Base-by-base conservation (phyloP, 2,797 vertebrate genomes). In the Lycodopsis pacificus region DNA sequence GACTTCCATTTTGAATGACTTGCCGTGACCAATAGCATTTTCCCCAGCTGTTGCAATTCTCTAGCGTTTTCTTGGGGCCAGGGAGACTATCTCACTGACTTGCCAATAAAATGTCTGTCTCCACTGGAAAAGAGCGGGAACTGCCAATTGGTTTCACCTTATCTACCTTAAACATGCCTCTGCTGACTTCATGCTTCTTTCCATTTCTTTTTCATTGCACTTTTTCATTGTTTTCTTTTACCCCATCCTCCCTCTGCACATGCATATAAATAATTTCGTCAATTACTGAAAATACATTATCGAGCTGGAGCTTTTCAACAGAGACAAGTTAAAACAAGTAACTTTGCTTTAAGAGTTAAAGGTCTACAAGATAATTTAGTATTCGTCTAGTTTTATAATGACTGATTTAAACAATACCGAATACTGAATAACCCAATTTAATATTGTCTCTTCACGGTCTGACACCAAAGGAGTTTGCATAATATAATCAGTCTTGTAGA, bases 141-240 rank as follows among this genome's bases (percentile, higher is more conserved):
- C 76, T 51, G 87, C 93, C 93, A 91, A 93, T 93, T 92, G 91
- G 92, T 86, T 92, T 92, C 88, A 88, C 90, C 92, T 93, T 94
- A 95, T 95, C 94, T 95, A 92, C 92, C 87, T 92, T 93, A 89
- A 94, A 93, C 94, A 95, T 90, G 91, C 92, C 88, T 91, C 86
- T 82, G 89, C 90, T 88, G 89, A 91, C 91, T 92, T 88, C 72
- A 87, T 80, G 85, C 84, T 75, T 81, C 77, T 80, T 84, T 63
- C 72, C 63, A 44, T 86, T 88, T 84, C 71, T 76, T 81, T 89
- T 89, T 87, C 64, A 82, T 84, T 80, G 65, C 80, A 53, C 30
- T 74, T 88, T 44, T 77, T 80, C 80, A 83, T 93, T 88, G 86
- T 91, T 87, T 62, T 69, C 36, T 62, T 57, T 44, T 19, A 14